phyloP scores from a whole-genome alignment of 2,888 invertebrate genomes.

The Galerucella calmariensis region DNA sequence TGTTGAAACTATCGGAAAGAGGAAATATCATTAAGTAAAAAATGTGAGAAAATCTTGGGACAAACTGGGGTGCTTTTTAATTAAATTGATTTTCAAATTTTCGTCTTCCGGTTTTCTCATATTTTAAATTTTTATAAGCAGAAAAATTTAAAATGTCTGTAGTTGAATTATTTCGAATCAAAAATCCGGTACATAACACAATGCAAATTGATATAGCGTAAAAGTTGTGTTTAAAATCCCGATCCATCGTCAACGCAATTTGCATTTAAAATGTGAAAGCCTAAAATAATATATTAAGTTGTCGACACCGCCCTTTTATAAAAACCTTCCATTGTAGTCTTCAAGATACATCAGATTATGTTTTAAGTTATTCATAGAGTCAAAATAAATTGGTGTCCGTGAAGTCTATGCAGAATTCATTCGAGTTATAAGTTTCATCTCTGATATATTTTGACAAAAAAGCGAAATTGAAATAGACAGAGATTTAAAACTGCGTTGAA shows the following conservation, averaged over 20 bases:
- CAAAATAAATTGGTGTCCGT: slow-evolving; percentile 39
- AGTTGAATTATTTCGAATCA: background rate
- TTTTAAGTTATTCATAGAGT: slow-evolving; percentile 42
- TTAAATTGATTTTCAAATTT: too few species aligned
- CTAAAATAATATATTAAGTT: slow-evolving; percentile 43
- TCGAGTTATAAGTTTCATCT: slow-evolving; percentile 35
- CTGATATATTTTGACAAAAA: slow-evolving; percentile 37
- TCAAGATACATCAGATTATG: slow-evolving; percentile 41
- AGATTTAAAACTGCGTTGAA: background rate
- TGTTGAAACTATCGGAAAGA: too few species aligned
- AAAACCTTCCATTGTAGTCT: slow-evolving; percentile 41
- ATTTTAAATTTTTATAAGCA: too few species aligned
- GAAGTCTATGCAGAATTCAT: slow-evolving; percentile 36
- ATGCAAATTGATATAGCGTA: too few species aligned
- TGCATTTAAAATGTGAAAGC: slow-evolving; percentile 36
- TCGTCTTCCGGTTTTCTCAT: too few species aligned
- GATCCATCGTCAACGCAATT: slow-evolving; percentile 10
- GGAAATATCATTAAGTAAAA: too few species aligned
- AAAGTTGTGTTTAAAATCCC: background rate
- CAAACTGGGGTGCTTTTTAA: too few species aligned
- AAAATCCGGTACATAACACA: background rate
- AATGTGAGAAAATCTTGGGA: too few species aligned
- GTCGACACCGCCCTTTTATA: slow-evolving; percentile 40
- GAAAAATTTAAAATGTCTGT: background rate
- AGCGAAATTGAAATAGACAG: slow-evolving; percentile 32